These are phyloP conservation scores for Forbesichthys agassizii DNA, from an alignment of 2,113 vertebrate genomes.

Conservation along the genomic window DNA sequence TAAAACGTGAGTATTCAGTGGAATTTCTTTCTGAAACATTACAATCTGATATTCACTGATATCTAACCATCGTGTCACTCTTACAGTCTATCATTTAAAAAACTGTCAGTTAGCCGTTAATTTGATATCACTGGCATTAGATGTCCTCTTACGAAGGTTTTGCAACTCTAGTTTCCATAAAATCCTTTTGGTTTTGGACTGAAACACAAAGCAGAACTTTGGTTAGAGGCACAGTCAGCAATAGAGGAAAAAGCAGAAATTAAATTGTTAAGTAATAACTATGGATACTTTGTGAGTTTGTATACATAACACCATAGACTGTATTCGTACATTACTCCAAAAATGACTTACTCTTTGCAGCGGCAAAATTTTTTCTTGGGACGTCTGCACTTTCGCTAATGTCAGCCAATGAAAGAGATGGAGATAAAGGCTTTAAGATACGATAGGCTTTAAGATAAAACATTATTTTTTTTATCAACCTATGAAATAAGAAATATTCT, in stretches of 20 bases:
- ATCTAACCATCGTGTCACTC: not conserved
- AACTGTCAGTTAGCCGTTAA: conserved; percentile 1
- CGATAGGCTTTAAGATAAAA: not conserved
- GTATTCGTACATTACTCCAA: conserved; percentile 18
- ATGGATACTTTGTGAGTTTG: not conserved
- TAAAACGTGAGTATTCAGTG: not conserved
- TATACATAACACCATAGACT: not conserved
- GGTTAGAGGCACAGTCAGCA: conserved; percentile 17
- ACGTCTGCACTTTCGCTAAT: conserved; percentile 44
- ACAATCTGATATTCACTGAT: conserved; percentile 2
- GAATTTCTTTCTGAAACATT: not conserved
- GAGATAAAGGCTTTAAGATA: not conserved
- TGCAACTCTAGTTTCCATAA: conserved; percentile 55
- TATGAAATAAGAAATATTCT: no score
- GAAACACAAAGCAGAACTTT: conserved; percentile 48
- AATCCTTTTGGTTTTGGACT: conserved; percentile 76
- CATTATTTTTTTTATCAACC: not conserved
- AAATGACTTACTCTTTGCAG: conserved; percentile 71
- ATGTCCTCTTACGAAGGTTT: conserved; percentile 27
- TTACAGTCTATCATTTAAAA: not conserved
- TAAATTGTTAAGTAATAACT: not conserved
- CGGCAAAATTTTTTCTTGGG: conserved; percentile 62
- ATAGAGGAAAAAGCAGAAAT: not conserved
- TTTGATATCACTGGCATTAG: conserved; percentile 6
- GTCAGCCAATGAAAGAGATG: conserved; percentile 16